Base-by-base conservation (phyloP, 2,888 invertebrate species). In the Cheilosia grossa region DNA sequence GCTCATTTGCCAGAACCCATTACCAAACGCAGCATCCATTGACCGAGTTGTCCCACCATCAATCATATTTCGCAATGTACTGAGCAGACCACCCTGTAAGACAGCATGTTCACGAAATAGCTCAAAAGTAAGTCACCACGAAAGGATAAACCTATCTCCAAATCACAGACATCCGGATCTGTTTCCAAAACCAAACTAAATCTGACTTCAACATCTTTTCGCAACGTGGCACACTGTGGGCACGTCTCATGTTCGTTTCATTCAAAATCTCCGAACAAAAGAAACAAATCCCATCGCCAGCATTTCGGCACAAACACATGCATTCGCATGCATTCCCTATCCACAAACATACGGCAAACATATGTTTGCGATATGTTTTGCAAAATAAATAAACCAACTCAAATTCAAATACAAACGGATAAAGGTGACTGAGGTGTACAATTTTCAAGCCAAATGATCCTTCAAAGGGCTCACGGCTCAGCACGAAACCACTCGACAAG, bases 331-430 rank as follows among this genome's bases (percentile, higher is more conserved):
- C 59, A 40, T 54, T 30, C 63, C 30, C 9, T 9, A 30, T 30
- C 42, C 13, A 70, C 75, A 70, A 81, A 81, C 85, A 85, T 85
- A 61, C 66, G 81, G 81, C 75, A 67, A 77, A 77, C 85, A 85
- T 67, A 81, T 85, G 85, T 85, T 81, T 63, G 74, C 70, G 80
- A 70, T 53, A 85, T 85, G 85, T 51, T 67, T 81, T 30, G 81
- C 81, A 33, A 72, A 67, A 69, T 24, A 9, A 17, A 70, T 21
- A 37, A 13, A 40, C 4, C 5, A 47, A 33, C 24, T 70, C 54
- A 56, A 78, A 70, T 64, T 70, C 21, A 53, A 78, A 67, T n/a
- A 21, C 44, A 17, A 40, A 61, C 66, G 54, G 47, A 24, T 51
- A 51, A 40, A 53, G 51, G 40, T 53, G 24, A 24, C 49, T 19